phyloP scores from a whole-genome alignment of 2,888 invertebrate species.

The Folsomia manolachei region DNA sequence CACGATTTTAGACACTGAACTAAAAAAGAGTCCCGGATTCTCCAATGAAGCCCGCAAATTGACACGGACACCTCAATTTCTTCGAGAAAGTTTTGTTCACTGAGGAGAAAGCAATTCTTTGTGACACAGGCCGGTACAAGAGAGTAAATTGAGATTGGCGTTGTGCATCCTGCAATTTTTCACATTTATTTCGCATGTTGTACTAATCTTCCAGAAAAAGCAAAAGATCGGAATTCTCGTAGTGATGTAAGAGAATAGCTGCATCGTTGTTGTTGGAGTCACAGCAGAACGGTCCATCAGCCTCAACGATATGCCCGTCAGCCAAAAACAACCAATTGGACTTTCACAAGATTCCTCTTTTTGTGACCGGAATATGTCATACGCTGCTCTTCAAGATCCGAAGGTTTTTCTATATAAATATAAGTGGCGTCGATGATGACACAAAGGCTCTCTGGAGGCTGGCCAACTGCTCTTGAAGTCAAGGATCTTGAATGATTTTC shows the following conservation, averaged over 20 bases:
- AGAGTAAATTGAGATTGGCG: neutral
- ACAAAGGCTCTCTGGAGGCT: neutral
- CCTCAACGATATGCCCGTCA: neutral
- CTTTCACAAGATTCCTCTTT: neutral
- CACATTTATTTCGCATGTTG: too few relatives aligned
- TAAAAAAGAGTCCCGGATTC: neutral
- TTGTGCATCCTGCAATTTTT: neutral
- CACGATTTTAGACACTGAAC: too few relatives aligned
- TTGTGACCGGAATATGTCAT: constrained; percentile 9
- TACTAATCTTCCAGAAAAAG: neutral
- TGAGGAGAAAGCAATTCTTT: neutral
- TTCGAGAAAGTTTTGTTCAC: neutral
- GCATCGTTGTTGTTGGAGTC: constrained; percentile 4
- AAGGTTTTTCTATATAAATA: neutral
- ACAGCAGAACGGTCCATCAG: neutral
- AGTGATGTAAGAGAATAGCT: neutral
- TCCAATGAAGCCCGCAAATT: neutral
- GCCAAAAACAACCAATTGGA: neutral
- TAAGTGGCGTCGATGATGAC: neutral
- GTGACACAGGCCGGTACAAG: neutral
- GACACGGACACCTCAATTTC: neutral
- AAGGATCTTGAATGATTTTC: neutral
- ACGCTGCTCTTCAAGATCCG: neutral
- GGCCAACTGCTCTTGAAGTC: neutral
- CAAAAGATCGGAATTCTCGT: neutral